phyloP scores from a whole-genome alignment of 2,888 invertebrate genomes.

The Chirona hameri region DNA sequence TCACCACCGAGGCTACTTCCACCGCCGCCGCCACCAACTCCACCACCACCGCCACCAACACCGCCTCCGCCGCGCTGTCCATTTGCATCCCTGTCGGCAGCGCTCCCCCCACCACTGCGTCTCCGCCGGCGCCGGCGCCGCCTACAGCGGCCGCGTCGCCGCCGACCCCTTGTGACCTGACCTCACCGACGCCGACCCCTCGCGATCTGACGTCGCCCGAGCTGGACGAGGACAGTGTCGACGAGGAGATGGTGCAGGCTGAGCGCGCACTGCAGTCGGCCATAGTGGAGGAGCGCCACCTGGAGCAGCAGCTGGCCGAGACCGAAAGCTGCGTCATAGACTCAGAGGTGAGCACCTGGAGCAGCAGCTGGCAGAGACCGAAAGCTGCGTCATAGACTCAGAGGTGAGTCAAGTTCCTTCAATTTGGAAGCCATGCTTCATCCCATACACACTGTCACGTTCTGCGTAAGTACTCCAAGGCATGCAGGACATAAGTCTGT shows the following conservation, averaged over 20 bases:
- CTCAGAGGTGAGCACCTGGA: slow-evolving; percentile 48
- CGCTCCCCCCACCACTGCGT: neutral
- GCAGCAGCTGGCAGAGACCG: slow-evolving; percentile 56
- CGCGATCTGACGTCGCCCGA: slow-evolving; percentile 32
- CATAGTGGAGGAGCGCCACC: slow-evolving; percentile 56
- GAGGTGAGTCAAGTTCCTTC: slow-evolving; percentile 43
- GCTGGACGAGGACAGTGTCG: slow-evolving; percentile 46
- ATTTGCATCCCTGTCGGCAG: neutral
- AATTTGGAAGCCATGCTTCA: too few relatives aligned
- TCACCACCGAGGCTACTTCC: neutral
- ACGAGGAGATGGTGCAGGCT: slow-evolving; percentile 56
- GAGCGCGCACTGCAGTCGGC: slow-evolving; percentile 52
- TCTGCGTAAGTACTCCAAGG: too few relatives aligned
- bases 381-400: slow-evolving; percentile 43
- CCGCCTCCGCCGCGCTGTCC: neutral
- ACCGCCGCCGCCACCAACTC: neutral
- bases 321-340: slow-evolving; percentile 45
- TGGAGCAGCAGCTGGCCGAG: slow-evolving; percentile 57
- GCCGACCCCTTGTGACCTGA: neutral
- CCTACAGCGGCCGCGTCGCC: neutral
- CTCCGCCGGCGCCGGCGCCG: neutral
- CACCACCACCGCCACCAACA: neutral
- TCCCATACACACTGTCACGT: too few relatives aligned
- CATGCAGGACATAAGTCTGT: too few relatives aligned
- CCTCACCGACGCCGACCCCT: neutral